Base-by-base conservation (phyloP, 2,797 vertebrate species). In the Phoxinus dragarum region DNA sequence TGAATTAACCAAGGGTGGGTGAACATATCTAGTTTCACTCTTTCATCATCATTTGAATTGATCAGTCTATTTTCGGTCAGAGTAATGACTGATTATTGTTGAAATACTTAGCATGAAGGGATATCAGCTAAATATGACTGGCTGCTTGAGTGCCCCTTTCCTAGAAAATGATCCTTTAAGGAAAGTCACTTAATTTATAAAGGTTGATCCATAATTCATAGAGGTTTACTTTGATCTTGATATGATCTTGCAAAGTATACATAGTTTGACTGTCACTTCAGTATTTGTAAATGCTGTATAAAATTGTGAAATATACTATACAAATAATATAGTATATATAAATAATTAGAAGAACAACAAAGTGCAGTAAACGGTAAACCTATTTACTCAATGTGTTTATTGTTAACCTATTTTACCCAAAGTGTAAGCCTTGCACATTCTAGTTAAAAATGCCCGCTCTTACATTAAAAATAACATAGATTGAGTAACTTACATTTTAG, bases 231-330 rank as follows among this genome's bases (percentile, higher is more conserved):
- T 49, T 80, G 61, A 36, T 49, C 31, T 38, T 14, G 16, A 36
- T 75, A 75, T 75, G 17, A 38, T 75, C 19, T 76, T 76, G 19
- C 21, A 56, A 54, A 76, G 31, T 21, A 75, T 64, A 27, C 10
- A 31, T 34, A 36, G 73, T 54, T 75, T 68, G 21, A 23, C 42
- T n/a, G 27, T 68, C 31, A 47, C 40, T 16, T 17, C 64, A 52
- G 21, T 21, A 56, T 54, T 38, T 81, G 5, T 56, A 59, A 23
- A 81, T 71, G n/a, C 17, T 34, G 40, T 76, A 6, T 34, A 74
- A n/a, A 74, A 74, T 16, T 27, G 40, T 49, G 27, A 74, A 74
- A 44, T 21, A 49, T 54, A 21, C 52, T 21, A 54, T 21, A 23
- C 8, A 54, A 54, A 54, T 54, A 54, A 54, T 21, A 19, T 52